Conservation (phyloP, 1,140 invertebrate genomes). For the Sweltsa coloradensis region DNA sequence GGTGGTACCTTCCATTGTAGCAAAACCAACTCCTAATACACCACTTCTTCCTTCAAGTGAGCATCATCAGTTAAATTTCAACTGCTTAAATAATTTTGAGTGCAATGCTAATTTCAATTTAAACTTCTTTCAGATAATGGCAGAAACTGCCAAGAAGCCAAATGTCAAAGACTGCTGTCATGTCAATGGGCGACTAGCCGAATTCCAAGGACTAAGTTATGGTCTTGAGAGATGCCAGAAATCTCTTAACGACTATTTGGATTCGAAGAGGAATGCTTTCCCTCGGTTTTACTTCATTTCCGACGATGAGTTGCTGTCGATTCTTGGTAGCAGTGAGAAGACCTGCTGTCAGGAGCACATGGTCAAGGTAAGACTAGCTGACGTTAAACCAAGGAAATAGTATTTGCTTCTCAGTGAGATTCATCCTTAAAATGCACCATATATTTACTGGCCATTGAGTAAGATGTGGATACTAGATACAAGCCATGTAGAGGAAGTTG, state of each 20-base stretch:
- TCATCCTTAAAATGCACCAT: background rate
- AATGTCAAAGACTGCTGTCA: constrained; percentile 41
- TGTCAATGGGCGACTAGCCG: constrained; percentile 49
- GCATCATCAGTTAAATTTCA: no score
- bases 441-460: background rate
- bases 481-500: background rate
- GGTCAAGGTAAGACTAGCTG: constrained; percentile 55
- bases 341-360: constrained; percentile 78
- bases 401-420: no score
- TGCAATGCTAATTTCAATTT: no score
- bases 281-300: constrained; percentile 88
- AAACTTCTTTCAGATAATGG: constrained; percentile 53
- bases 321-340: constrained; percentile 72
- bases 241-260: constrained; percentile 78
- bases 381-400: constrained; percentile 8
- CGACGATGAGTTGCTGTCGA: constrained; percentile 79
- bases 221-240: constrained; percentile 83
- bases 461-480: background rate
- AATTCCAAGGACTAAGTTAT: constrained; percentile 56
- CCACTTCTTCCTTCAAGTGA: no score
- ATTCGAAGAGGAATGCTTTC: constrained; percentile 73
- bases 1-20: no score
- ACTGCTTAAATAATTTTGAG: no score
- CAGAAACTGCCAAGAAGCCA: constrained; percentile 60
- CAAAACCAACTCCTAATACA: no score